Percentiles rank a stretch among this genome's conserved stretches.
These are phyloP conservation scores for Corbicula japonica DNA, from an alignment of 2,888 invertebrate species.

Conservation along the genomic window DNA sequence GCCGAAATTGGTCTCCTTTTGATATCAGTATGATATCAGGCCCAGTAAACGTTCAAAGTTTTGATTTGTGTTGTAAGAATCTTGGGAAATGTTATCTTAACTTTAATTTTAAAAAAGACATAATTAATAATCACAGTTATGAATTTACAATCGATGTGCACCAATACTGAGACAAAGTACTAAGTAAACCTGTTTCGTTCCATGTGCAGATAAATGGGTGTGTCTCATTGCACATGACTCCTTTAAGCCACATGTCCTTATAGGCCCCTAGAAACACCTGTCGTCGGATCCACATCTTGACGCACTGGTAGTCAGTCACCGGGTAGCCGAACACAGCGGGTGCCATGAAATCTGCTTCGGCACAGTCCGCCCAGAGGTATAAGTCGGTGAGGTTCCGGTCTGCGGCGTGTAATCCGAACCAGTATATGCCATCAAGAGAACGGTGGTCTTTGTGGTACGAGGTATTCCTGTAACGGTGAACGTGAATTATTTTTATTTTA, in stretches of 20 bases:
- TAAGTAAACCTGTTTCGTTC: conserved; percentile 1
- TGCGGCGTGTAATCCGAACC: conserved; percentile 37
- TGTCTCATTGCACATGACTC: conserved; percentile 31
- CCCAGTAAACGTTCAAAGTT: neutral
- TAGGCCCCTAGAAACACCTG: neutral
- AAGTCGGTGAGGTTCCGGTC: neutral
- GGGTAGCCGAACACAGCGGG: neutral
- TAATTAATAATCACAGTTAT: too few species aligned
- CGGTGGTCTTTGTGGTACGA: neutral
- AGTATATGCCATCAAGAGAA: conserved; percentile 13
- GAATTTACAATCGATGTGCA: too few species aligned
- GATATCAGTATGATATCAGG: too few species aligned
- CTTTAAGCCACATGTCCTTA: conserved; percentile 13
- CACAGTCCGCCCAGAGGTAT: conserved; percentile 33
- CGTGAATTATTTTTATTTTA: too few species aligned
- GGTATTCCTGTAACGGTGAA: conserved; percentile 3
- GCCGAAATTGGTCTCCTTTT: too few species aligned
- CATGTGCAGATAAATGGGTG: conserved; percentile 28
- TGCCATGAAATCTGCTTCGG: neutral
- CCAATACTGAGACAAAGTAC: too few species aligned
- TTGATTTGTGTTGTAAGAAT: too few species aligned
- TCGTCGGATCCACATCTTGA: conserved; percentile 3
- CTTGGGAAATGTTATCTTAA: too few species aligned
- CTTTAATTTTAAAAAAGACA: too few species aligned
- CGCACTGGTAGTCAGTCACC: conserved; percentile 12